Evolutionary conservation across 2,888 invertebrate genomes (phyloP), one percentile per base, ranked within the genome.

Genomic region (Lepidochrysops patricia): DNA sequence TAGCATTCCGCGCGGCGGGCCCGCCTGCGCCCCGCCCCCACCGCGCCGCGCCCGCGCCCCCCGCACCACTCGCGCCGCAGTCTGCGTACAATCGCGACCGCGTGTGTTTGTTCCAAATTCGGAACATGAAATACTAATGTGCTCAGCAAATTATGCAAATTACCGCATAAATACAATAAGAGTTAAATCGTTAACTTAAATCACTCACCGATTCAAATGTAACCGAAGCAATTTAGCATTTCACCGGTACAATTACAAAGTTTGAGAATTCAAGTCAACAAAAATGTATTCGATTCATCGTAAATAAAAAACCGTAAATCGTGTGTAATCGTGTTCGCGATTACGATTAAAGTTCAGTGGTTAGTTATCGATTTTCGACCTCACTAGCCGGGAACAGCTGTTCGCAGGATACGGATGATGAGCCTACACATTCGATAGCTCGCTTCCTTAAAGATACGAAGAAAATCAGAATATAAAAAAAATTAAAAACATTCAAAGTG

Each of bases 311-410:
- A 32, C 2, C 54, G 54, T 19, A 32, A 32, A 15, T 54, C 12
- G 54, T 15, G 19, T 32, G 9, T 12, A 19, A 4, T 54, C 25
- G 50, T 54, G 29, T 54, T 32, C 12, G 32, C 13, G 15, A 32
- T 54, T 54, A 54, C 64, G 61, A 60, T 61, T 58, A 43, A 62
- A 32, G 43, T 62, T 50, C 56, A 48, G 35, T 29, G 60, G 73
- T 69, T 73, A 75, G 74, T 72, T 86, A 88, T 87, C 77, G 88
- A 87, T 87, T 86, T 75, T 74, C 66, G 72, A 72, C 77, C 70
- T 76, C 76, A 77, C 75, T 73, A 72, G 62, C 72, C 72, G 69
- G 71, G 70, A 85, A 84, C 88, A 89, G 88, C 88, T 89, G 88
- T 80, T 86, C 77, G 72, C 70, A 74, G 75, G 77, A 79, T 75